These are phyloP conservation scores for Aphelenchoides fujianensis DNA, from an alignment of 1,140 invertebrate genomes.

Conservation along the genomic window DNA sequence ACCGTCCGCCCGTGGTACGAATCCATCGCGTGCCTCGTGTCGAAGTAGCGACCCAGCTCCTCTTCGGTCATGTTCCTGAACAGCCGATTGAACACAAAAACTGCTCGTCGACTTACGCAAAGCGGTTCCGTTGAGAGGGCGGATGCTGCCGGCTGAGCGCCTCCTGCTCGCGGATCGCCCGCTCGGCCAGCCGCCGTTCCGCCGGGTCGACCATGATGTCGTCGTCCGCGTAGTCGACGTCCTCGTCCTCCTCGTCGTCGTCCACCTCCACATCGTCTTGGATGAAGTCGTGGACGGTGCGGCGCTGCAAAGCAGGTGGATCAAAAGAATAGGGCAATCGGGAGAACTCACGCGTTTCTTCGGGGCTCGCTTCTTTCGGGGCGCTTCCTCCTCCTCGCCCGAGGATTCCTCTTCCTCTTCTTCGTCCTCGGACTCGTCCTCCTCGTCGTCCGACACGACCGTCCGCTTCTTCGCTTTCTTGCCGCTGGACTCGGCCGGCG, in stretches of 20 bases:
- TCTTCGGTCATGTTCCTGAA: slow-evolving; percentile 73
- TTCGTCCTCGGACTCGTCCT: not conserved
- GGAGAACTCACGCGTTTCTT: not conserved
- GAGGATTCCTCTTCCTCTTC: no score
- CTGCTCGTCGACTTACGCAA: slow-evolving; percentile 40
- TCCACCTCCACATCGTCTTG: slow-evolving; percentile 60
- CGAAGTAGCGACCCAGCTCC: slow-evolving; percentile 90
- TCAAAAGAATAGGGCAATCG: not conserved
- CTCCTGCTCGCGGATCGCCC: slow-evolving; percentile 48
- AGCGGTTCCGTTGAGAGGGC: slow-evolving; percentile 47
- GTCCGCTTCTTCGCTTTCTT: not conserved
- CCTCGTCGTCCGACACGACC: not conserved
- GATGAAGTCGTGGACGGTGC: slow-evolving; percentile 55
- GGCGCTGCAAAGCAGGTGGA: slow-evolving; percentile 41
- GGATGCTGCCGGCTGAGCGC: slow-evolving; percentile 18
- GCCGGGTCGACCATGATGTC: slow-evolving; percentile 54
- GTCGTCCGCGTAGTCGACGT: slow-evolving; percentile 51
- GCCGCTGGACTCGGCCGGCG: not conserved
- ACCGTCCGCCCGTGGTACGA: slow-evolving; percentile 81
- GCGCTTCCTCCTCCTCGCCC: not conserved
- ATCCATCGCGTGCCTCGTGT: slow-evolving; percentile 86
- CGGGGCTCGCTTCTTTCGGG: not conserved
- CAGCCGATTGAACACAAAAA: not conserved
- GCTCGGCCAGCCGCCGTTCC: slow-evolving; percentile 56
- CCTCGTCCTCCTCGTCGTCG: slow-evolving; percentile 59